Conservation (phyloP, 2,113 vertebrate genomes). For the Australoheros scitulus region DNA sequence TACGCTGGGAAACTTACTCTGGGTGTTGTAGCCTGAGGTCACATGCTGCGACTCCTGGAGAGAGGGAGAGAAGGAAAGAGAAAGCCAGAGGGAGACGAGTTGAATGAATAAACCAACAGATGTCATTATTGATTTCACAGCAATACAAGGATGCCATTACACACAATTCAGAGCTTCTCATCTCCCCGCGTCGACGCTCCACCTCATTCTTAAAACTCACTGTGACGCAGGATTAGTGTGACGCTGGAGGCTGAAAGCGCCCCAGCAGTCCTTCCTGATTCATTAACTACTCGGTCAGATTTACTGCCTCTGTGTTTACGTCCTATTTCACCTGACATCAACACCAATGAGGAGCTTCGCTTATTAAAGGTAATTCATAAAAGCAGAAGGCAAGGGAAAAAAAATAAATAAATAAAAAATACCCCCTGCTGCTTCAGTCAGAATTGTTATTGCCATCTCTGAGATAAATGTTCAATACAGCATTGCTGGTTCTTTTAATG, state of each 20-base stretch:
- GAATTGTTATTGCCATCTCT: neutral
- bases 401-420: neutral
- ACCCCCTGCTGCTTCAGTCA: neutral
- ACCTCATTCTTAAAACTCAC: slow-evolving; percentile 41
- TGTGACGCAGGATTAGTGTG: slow-evolving; percentile 35
- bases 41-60: slow-evolving; percentile 90
- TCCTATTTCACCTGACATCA: slow-evolving; percentile 3
- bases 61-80: slow-evolving; percentile 42
- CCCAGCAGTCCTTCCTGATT: slow-evolving; percentile 21
- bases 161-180: slow-evolving; percentile 43
- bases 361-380: slow-evolving; percentile 31
- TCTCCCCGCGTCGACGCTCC: slow-evolving; percentile 19
- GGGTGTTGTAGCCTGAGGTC: slow-evolving; percentile 91
- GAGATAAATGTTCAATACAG: slow-evolving; percentile 11
- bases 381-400: neutral
- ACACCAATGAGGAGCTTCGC: neutral
- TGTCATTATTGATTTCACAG: slow-evolving; percentile 75
- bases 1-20: slow-evolving; percentile 86
- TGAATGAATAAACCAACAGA: slow-evolving; percentile 67
- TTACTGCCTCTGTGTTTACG: slow-evolving; percentile 33
- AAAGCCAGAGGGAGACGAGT: slow-evolving; percentile 48
- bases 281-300: slow-evolving; percentile 43
- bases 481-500: slow-evolving; percentile 28
- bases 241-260: slow-evolving; percentile 15
- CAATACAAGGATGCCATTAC: slow-evolving; percentile 57